A percentile compares a stretch with the other conserved stretches of the same genome.
Evolutionary conservation across 2,113 vertebrate genomes (phyloP).

Genomic region (Nasalis larvatus): DNA sequence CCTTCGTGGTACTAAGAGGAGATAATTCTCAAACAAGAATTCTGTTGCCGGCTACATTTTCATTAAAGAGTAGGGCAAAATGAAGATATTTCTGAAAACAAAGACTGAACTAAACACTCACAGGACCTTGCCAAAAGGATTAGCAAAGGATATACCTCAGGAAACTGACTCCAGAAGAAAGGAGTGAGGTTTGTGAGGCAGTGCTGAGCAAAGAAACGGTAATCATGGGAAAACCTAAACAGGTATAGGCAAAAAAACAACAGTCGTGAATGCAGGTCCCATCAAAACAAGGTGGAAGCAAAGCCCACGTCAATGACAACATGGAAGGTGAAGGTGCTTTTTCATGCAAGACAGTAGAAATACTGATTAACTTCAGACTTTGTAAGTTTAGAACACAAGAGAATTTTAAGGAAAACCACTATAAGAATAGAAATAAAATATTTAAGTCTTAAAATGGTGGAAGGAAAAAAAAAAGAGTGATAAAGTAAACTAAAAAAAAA

Average conservation of each 20-base stretch:
- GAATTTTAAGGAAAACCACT: background rate
- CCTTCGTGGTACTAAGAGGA: background rate
- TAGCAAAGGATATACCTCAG: background rate
- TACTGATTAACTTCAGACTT: background rate
- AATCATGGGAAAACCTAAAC: background rate
- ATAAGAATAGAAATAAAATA: background rate
- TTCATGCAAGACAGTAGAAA: background rate
- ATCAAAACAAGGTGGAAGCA: background rate
- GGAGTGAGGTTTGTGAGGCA: background rate
- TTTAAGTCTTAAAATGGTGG: background rate
- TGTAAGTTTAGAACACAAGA: background rate
- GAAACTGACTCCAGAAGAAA: background rate
- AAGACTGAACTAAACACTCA: background rate
- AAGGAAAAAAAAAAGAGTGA: background rate
- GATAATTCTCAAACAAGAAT: background rate
- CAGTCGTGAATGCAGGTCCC: fast-evolving
- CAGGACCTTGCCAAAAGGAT: background rate
- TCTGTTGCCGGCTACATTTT: background rate
- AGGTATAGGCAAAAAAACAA: background rate
- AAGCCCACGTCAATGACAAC: background rate
- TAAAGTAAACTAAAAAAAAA: background rate
- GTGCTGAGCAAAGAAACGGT: background rate
- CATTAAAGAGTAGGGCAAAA: background rate
- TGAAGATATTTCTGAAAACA: background rate
- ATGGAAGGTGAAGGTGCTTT: background rate